Evolutionary conservation across 1,140 invertebrate genomes (phyloP).

Genomic region (Bicyclus anynana): DNA sequence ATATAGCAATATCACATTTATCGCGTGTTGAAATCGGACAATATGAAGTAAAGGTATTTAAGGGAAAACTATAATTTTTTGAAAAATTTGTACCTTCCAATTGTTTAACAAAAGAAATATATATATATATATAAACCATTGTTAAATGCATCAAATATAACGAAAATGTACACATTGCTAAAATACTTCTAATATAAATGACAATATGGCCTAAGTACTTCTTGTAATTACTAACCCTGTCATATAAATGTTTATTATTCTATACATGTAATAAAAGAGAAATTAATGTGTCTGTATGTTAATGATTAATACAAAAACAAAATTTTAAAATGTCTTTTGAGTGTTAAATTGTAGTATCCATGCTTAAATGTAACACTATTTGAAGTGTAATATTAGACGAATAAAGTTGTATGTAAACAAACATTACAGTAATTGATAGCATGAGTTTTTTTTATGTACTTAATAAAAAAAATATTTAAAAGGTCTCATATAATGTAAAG

Average conservation of each 20-base stretch:
- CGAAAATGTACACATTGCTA: neutral
- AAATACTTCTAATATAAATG: constrained; percentile 17
- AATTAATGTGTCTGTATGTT: too few species aligned
- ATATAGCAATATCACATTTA: constrained; percentile 31
- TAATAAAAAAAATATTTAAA: too few species aligned
- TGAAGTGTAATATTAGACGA: too few species aligned
- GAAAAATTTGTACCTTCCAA: constrained; percentile 33
- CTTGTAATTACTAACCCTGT: constrained; percentile 6
- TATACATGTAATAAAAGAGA: too few species aligned
- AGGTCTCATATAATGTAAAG: too few species aligned
- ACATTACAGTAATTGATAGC: too few species aligned
- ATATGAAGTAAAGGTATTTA: constrained; percentile 38
- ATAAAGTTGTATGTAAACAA: too few species aligned
- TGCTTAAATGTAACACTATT: too few species aligned
- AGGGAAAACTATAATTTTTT: constrained; percentile 31
- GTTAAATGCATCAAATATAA: neutral
- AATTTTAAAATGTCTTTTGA: too few species aligned
- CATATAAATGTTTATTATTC: neutral
- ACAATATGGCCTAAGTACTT: constrained; percentile 34
- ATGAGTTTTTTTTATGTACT: too few species aligned
- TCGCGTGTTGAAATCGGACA: constrained; percentile 51
- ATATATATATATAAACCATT: constrained; percentile 4
- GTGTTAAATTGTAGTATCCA: too few species aligned
- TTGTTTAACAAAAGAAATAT: constrained; percentile 21
- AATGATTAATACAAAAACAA: too few species aligned